Base-by-base conservation (phyloP, 1,140 invertebrate species). In the Drosophila sp. region DNA sequence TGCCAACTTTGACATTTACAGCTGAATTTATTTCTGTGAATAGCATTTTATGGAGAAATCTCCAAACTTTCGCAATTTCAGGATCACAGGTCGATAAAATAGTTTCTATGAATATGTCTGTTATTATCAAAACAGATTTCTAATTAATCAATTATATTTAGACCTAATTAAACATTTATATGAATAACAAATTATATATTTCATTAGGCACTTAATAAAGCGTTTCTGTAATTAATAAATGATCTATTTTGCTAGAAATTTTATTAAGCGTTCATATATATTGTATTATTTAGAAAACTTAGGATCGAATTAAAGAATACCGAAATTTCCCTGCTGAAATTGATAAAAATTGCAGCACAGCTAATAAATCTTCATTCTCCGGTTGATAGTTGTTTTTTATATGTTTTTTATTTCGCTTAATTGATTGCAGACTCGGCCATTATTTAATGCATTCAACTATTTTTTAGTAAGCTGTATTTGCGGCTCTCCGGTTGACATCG, bases 351-450 rank as follows among this genome's bases (percentile, higher is more conserved):
- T 29, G 2, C 2, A 27, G 3, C 25, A n/a, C 0, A 6, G 46
- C 27, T 50, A 32, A 34, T 36, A 25, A 50, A 50, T 53, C 32
- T 53, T 53, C 16, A 53, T 53, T 36, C 7, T 2, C 14, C n/a
- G 14, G 0, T 18, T 53, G 29, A 36, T 36, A 53, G 32, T 14
- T 53, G 18, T 34, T 11, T 11, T 21, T 21, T 21, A n/a, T n/a
- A n/a, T n/a, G n/a, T n/a, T 50, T 61, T 61, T 51, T 78, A 78
- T 77, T 78, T 72, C 67, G 50, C 50, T 66, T 78, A 78, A 78
- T 78, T 78, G 76, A 78, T 78, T 78, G 72, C 78, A 78, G 63
- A 56, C 73, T 46, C 29, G 40, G 32, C 72, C 75, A 76, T 76
- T 76, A 61, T 69, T 76, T 76, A 75, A 65, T 72, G 50, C 50